These are phyloP conservation scores for Cirrhinus molitorella DNA, from an alignment of 2,797 vertebrate species.

Conservation along the genomic window DNA sequence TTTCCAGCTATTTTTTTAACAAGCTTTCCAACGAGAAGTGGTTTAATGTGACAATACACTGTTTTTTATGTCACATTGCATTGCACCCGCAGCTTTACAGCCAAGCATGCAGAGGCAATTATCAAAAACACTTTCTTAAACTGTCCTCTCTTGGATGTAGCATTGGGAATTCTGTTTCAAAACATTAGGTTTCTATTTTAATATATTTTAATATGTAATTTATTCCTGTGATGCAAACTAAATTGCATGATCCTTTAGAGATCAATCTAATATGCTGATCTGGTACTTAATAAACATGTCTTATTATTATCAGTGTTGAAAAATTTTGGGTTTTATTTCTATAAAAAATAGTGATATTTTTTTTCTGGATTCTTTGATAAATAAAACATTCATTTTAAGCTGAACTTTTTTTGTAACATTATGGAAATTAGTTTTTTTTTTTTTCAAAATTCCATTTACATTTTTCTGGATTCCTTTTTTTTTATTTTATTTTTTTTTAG, in stretches of 20 bases:
- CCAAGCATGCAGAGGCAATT: background rate
- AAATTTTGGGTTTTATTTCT: background rate
- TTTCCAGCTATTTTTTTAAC: background rate
- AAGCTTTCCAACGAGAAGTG: background rate
- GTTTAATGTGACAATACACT: background rate
- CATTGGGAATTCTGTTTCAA: background rate
- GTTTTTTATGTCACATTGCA: conserved; percentile 8
- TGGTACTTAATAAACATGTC: background rate
- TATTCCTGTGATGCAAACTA: background rate
- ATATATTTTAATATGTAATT: background rate
- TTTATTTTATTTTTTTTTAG: too few species aligned
- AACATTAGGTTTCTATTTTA: background rate
- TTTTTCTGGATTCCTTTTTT: too few species aligned
- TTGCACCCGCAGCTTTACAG: background rate
- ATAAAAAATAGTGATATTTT: background rate
- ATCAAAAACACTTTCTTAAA: conserved; percentile 8
- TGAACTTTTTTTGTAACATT: background rate
- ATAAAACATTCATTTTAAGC: background rate
- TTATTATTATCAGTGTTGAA: background rate
- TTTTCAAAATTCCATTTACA: too few species aligned
- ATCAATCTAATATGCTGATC: background rate
- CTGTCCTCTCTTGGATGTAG: background rate
- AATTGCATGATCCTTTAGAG: background rate
- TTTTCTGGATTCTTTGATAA: background rate
- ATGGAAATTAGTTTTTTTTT: too few species aligned